phyloP scores from a whole-genome alignment of 2,888 invertebrate species.

The Drosophila atripex region DNA sequence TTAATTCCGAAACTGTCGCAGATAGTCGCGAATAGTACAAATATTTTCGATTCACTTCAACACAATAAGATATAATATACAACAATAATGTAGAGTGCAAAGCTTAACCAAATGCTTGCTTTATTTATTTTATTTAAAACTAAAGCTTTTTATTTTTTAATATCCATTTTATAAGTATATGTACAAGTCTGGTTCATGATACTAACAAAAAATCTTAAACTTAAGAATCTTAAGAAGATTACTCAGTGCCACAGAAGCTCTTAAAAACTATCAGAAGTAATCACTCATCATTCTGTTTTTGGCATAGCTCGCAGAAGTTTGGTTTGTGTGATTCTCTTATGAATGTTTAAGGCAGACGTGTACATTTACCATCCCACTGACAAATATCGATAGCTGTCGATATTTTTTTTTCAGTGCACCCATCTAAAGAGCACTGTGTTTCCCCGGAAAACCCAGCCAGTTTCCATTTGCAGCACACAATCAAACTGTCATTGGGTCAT shows the following conservation, averaged over 20 bases:
- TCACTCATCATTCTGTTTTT: no score
- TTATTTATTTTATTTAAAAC: background rate
- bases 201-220: no score
- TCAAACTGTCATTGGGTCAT: conserved; percentile 35
- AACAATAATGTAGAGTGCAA: no score
- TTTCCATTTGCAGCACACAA: conserved; percentile 37
- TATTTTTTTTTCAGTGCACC: background rate
- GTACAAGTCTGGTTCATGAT: no score
- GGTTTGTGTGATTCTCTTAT: no score
- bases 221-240: no score
- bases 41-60: background rate
- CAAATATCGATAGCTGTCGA: background rate
- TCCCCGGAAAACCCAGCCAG: conserved; percentile 19
- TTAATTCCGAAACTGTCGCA: background rate
- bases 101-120: background rate
- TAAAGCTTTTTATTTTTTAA: no score
- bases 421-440: conserved; percentile 18
- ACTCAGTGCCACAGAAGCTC: no score
- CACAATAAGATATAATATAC: background rate
- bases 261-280: no score
- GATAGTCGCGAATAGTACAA: background rate
- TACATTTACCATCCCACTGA: background rate
- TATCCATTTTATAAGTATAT: no score
- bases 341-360: no score
- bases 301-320: no score